Percentiles rank a stretch among this genome's conserved stretches.
Conservation (phyloP, 2,888 invertebrate genomes). For the Amphiduros pacificus region DNA sequence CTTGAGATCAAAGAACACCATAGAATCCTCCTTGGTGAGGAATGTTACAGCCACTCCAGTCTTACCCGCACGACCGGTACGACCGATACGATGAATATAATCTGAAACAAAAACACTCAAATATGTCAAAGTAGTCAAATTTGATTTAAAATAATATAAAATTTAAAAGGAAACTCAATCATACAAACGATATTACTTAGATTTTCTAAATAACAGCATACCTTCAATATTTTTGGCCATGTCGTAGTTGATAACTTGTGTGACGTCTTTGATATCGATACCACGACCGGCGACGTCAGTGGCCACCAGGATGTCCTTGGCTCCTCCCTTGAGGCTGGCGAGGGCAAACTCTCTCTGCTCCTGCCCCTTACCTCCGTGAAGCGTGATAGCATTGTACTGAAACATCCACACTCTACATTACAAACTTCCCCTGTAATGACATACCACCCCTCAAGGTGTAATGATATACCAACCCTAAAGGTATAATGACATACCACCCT, state of each 20-base stretch:
- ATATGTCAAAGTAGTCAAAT: not conserved
- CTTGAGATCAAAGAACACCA: constrained; percentile 94
- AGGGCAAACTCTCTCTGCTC: constrained; percentile 98
- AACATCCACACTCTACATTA: not conserved
- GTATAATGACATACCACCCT: too few relatives aligned
- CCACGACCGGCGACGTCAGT: constrained; percentile 99
- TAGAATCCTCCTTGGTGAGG: constrained; percentile 94
- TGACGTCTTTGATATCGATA: constrained; percentile 99
- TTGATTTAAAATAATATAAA: not conserved
- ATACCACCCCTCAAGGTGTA: too few relatives aligned
- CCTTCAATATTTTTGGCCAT: constrained; percentile 99
- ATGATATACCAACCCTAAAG: too few relatives aligned
- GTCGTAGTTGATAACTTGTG: constrained; percentile 98
- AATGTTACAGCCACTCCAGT: constrained; percentile 95
- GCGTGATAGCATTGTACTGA: constrained; percentile 89
- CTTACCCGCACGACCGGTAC: constrained; percentile 98
- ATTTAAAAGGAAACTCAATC: not conserved
- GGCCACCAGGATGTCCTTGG: constrained; percentile 97
- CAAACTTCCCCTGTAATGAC: not conserved
- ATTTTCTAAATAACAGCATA: constrained; percentile 51
- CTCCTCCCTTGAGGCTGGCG: constrained; percentile 91
- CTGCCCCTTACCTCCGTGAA: constrained; percentile 99
- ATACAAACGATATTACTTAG: not conserved
- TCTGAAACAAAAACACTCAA: constrained; percentile 65
- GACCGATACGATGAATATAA: constrained; percentile 84